Evolutionary conservation across 2,888 invertebrate genomes (phyloP), one percentile per base, ranked within the genome.

Genomic region (Lepidocyrtinus sp.): DNA sequence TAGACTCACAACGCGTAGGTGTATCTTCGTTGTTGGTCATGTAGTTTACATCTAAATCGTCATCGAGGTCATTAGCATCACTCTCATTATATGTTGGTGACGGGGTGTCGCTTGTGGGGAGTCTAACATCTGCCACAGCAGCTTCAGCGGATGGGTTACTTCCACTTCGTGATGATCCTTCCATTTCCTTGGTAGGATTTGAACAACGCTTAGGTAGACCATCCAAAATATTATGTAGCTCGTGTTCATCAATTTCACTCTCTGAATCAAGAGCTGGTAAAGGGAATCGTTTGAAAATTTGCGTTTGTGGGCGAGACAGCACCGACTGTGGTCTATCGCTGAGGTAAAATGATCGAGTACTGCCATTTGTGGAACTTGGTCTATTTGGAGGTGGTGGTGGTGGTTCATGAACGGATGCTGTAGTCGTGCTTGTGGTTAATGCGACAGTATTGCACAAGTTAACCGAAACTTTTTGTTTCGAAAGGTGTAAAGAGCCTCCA

Each of bases 181-280:
- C 78, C 22, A 78, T 78, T 73, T 78, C 78, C 36, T 62, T 64
- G 15, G 78, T 78, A 0, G 78, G 78, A 24, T 78, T 78, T 2
- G 61, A 21, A 19, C 78, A 79, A 3, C 79, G 68, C 45, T 74
- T 63, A 15, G 73, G 73, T 36, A 79, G n/a, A 1, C 69, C 73
- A 3, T 69, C 62, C 1, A 79, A 25, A 50, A 79, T 79, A 55
- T 74, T 63, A 12, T 69, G 63, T 7, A 79, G 59, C 36, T 36
- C 36, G 0, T 2, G 36, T 9, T 73, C 73, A 3, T 69, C 74
- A 25, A 63, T 15, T 24, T 79, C 79, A 69, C 69, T 74, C 17
- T 73, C 73, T 0, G 74, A 74, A 50, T 79, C 74, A 0, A 74
- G 63, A 2, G 55, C 79, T 50, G 74, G 73, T 15, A 74, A 22